Evolutionary conservation across 2,113 vertebrate genomes (phyloP).

Genomic region (Tamias sibiricus): DNA sequence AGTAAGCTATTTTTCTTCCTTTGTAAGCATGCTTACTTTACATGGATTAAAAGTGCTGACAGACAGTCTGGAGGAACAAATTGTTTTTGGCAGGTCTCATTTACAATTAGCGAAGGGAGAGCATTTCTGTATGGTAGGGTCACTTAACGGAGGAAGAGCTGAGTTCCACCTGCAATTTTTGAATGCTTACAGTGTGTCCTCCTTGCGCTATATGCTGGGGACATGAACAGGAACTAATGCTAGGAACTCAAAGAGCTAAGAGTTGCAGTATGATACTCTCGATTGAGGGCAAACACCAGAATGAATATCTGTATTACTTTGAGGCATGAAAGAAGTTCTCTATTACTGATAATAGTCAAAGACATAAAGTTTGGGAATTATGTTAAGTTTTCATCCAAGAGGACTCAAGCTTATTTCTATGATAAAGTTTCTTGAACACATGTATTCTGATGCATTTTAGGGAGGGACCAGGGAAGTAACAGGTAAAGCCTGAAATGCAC

Average conservation of each 20-base stretch:
- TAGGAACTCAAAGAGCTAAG: background rate
- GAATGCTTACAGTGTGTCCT: background rate
- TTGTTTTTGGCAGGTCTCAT: constrained; percentile 60
- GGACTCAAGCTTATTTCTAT: background rate
- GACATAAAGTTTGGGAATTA: background rate
- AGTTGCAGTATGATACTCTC: background rate
- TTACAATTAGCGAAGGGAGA: constrained; percentile 61
- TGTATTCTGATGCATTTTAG: background rate
- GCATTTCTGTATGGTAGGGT: background rate
- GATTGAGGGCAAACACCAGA: background rate
- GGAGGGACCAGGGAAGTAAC: background rate
- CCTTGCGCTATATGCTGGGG: background rate
- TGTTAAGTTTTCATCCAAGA: background rate
- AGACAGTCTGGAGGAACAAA: constrained; percentile 63
- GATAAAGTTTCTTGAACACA: background rate
- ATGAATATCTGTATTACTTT: background rate
- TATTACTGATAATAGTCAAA: background rate
- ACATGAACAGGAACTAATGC: background rate
- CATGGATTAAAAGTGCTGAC: constrained; percentile 76
- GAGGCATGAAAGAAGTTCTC: background rate
- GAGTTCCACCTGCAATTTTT: background rate
- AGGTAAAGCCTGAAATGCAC: background rate
- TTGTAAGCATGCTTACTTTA: constrained; percentile 57
- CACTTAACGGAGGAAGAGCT: background rate
- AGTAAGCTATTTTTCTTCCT: constrained; percentile 53